Conservation (phyloP, 1,140 invertebrate species). For the Chironomus tepperi region DNA sequence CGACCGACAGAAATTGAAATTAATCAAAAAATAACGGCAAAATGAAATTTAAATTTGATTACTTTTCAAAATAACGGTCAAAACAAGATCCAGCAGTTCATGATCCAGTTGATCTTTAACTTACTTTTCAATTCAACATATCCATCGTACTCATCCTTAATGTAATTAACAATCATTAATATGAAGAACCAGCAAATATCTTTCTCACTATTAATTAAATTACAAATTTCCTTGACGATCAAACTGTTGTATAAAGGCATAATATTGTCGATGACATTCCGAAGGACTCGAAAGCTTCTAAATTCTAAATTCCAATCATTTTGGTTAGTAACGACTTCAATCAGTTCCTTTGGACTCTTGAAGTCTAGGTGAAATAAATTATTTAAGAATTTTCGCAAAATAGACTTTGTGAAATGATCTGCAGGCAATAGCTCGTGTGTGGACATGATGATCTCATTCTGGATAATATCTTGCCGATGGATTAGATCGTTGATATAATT, state of each 20-base stretch:
- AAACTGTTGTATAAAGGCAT: too few relatives aligned
- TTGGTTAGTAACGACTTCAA: background rate
- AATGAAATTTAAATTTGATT: too few relatives aligned
- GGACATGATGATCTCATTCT: background rate
- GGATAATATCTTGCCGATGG: background rate
- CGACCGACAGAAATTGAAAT: too few relatives aligned
- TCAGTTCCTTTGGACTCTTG: background rate
- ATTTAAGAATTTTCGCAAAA: background rate
- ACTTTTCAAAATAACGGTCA: too few relatives aligned
- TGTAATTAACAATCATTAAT: background rate
- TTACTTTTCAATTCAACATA: slow-evolving; percentile 1
- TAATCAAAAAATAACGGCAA: too few relatives aligned
- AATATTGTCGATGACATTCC: too few relatives aligned
- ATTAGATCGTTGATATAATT: background rate
- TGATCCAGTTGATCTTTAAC: background rate
- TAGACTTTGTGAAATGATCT: background rate
- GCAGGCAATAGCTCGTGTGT: background rate
- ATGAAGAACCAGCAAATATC: background rate
- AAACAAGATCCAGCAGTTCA: too few relatives aligned
- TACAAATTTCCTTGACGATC: too few relatives aligned
- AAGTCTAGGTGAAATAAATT: background rate
- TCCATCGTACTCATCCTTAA: background rate
- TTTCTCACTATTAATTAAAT: too few relatives aligned
- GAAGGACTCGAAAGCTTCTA: background rate
- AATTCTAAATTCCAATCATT: background rate